These are phyloP conservation scores for Acromyrmex echinatior DNA, from an alignment of 1,140 invertebrate species.

Conservation along the genomic window DNA sequence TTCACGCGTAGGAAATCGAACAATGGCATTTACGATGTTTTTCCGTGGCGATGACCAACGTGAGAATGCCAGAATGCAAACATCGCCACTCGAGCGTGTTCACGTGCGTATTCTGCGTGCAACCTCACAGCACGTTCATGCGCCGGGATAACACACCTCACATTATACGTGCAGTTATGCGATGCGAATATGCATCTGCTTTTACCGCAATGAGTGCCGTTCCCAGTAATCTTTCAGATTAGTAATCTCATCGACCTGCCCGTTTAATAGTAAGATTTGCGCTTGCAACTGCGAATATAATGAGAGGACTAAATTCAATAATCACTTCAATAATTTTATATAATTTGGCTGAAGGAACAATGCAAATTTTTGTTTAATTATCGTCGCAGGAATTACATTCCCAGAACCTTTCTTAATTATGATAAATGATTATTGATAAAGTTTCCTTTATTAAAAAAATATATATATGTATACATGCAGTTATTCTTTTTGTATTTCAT, in stretches of 20 bases:
- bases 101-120: neutral
- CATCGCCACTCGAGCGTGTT: neutral
- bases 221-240: slow-evolving; percentile 58
- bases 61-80: slow-evolving; percentile 50
- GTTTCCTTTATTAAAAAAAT: neutral
- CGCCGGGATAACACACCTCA: slow-evolving; percentile 6
- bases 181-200: slow-evolving; percentile 35
- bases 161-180: slow-evolving; percentile 45
- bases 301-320: neutral
- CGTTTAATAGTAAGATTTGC: slow-evolving; percentile 46
- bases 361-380: slow-evolving; percentile 20
- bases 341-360: neutral
- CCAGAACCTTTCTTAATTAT: neutral
- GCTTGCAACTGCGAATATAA: neutral
- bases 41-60: slow-evolving; percentile 58
- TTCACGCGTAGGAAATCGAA: slow-evolving; percentile 14
- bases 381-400: neutral
- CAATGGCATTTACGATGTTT: slow-evolving; percentile 33
- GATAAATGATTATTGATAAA: neutral
- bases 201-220: slow-evolving; percentile 41
- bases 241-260: slow-evolving; percentile 29
- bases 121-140: neutral
- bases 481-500: neutral
- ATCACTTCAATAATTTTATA: neutral
- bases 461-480: neutral